Conservation (phyloP, 2,113 vertebrate genomes). For the Apus apus region DNA sequence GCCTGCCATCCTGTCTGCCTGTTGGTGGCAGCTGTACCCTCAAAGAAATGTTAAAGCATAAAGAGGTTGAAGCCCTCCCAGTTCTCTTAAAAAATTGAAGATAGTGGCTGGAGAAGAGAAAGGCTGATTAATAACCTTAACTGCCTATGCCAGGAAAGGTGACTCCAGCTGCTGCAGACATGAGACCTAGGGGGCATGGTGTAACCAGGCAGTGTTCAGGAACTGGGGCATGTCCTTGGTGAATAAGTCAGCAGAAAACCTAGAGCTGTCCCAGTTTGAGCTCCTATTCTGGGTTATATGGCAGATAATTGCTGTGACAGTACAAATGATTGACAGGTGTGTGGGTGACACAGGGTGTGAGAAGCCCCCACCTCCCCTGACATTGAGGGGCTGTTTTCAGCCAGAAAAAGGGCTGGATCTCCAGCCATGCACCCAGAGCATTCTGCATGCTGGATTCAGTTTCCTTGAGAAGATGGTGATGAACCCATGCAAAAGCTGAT, state of each 20-base stretch:
- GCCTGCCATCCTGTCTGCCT: accelerated
- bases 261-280: neutral
- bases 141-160: neutral
- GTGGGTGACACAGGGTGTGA: neutral
- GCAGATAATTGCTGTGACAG: neutral
- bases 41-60: neutral
- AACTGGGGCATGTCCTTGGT: neutral
- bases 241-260: neutral
- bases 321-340: neutral
- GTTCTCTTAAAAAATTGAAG: neutral
- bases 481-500: constrained; percentile 36
- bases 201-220: neutral
- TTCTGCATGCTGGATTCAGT: neutral
- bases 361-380: neutral
- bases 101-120: neutral
- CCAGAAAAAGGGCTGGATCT: constrained; percentile 7
- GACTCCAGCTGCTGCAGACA: neutral
- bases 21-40: neutral
- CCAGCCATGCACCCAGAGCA: neutral
- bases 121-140: neutral
- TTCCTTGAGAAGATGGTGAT: constrained; percentile 42
- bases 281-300: neutral
- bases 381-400: constrained; percentile 9
- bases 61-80: neutral
- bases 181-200: accelerated